phyloP scores from a whole-genome alignment of 2,113 vertebrate species.

The Takifugu bimaculatus region DNA sequence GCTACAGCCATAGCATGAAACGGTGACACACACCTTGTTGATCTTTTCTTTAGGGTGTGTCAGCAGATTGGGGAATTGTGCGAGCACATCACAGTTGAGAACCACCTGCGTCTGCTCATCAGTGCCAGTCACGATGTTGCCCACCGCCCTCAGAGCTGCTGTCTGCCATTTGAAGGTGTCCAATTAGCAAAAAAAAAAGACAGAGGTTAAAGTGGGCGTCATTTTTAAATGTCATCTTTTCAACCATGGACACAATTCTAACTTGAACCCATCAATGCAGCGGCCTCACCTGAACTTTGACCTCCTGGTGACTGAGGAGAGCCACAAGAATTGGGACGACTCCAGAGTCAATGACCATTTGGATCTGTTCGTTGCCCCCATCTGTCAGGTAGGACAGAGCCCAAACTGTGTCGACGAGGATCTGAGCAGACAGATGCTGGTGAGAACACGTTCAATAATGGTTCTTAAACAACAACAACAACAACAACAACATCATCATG shows the following conservation, averaged over 20 bases:
- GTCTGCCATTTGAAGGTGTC: conserved; percentile 74
- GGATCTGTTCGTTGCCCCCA: conserved; percentile 98
- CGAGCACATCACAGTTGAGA: conserved; percentile 98
- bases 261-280: not conserved
- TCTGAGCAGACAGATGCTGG: conserved; percentile 69
- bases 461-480: not conserved
- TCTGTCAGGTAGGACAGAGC: conserved; percentile 98
- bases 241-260: no score
- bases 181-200: not conserved
- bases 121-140: conserved; percentile 98
- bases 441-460: not conserved
- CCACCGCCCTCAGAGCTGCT: conserved; percentile 94
- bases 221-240: not conserved
- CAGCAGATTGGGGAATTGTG: conserved; percentile 94
- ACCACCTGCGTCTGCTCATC: conserved; percentile 99
- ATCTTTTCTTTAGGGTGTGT: conserved; percentile 99
- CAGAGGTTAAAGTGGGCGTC: no score
- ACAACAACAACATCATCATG: not conserved
- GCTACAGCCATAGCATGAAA: not conserved
- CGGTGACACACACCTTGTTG: conserved; percentile 83
- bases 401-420: conserved; percentile 99
- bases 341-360: conserved; percentile 99
- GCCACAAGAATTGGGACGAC: conserved; percentile 97
- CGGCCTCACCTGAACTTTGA: conserved; percentile 92
- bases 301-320: conserved; percentile 97